phyloP scores from a whole-genome alignment of 1,140 invertebrate genomes.

The Drosophila kepulauana region DNA sequence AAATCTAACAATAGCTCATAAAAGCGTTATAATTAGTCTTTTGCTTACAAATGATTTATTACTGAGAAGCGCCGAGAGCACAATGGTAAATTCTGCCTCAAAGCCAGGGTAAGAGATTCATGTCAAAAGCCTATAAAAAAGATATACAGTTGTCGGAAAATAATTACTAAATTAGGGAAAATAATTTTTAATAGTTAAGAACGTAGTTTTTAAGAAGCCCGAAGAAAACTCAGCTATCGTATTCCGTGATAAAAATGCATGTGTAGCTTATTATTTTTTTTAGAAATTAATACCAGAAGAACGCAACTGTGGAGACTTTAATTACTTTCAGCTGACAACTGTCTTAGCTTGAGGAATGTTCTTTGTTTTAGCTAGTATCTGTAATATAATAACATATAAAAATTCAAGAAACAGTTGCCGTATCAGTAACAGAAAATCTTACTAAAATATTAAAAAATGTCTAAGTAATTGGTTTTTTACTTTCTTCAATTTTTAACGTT shows the following conservation, averaged over 20 bases:
- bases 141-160: not conserved
- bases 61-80: not conserved
- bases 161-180: not conserved
- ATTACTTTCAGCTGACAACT: not conserved
- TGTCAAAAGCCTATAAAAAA: constrained; percentile 1
- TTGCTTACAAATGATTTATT: constrained; percentile 5
- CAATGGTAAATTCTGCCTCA: not conserved
- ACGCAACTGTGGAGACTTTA: not conserved
- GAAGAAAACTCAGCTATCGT: not conserved
- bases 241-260: too few species aligned
- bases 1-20: constrained; percentile 16
- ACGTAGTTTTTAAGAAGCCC: not conserved
- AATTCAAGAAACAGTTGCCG: too few species aligned
- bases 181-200: not conserved
- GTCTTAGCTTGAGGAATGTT: not conserved
- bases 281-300: too few species aligned
- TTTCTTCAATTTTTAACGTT: too few species aligned
- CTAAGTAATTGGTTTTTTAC: too few species aligned
- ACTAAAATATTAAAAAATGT: too few species aligned
- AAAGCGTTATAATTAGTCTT: constrained; percentile 10
- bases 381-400: too few species aligned
- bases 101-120: not conserved
- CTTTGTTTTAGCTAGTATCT: too few species aligned
- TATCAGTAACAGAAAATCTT: too few species aligned
- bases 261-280: too few species aligned